These are phyloP conservation scores for Protonibea diacanthus DNA, from an alignment of 2,797 vertebrate genomes.

Conservation along the genomic window DNA sequence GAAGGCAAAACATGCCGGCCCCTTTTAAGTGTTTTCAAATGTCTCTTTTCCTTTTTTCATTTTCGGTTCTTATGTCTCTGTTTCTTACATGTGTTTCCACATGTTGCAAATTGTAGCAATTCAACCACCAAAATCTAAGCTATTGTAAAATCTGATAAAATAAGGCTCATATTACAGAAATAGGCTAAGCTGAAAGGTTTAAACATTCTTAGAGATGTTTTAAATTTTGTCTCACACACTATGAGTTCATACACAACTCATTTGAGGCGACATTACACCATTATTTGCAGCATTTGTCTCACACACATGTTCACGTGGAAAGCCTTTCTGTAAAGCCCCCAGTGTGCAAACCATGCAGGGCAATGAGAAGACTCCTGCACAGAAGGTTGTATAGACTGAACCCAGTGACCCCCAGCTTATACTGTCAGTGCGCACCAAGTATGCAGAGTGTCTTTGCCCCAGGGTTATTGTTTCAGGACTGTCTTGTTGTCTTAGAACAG, in stretches of 20 bases:
- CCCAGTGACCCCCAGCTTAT: slow-evolving; percentile 35
- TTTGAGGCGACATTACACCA: background rate
- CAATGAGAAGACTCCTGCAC: slow-evolving; percentile 11
- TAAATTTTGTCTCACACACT: background rate
- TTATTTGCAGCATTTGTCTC: background rate
- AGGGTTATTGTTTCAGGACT: slow-evolving; percentile 1
- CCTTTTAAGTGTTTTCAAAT: slow-evolving; percentile 31
- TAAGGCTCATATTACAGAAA: background rate
- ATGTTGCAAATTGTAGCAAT: background rate
- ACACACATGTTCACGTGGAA: slow-evolving; percentile 13
- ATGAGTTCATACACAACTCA: background rate
- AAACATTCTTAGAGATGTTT: background rate
- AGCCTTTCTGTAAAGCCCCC: slow-evolving; percentile 23
- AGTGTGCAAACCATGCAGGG: slow-evolving; percentile 5
- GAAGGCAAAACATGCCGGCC: slow-evolving; percentile 23
- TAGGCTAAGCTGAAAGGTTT: background rate
- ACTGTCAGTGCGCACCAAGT: slow-evolving; percentile 16
- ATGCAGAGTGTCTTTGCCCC: slow-evolving; percentile 20
- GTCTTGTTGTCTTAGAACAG: background rate
- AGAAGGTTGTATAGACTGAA: slow-evolving; percentile 40
- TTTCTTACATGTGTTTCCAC: slow-evolving; percentile 29
- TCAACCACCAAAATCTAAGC: background rate
- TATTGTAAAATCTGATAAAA: background rate
- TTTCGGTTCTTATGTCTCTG: slow-evolving; percentile 1
- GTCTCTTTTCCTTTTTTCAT: slow-evolving; percentile 20